Conservation (phyloP, 2,797 vertebrate species). For the Galaxias olidus region DNA sequence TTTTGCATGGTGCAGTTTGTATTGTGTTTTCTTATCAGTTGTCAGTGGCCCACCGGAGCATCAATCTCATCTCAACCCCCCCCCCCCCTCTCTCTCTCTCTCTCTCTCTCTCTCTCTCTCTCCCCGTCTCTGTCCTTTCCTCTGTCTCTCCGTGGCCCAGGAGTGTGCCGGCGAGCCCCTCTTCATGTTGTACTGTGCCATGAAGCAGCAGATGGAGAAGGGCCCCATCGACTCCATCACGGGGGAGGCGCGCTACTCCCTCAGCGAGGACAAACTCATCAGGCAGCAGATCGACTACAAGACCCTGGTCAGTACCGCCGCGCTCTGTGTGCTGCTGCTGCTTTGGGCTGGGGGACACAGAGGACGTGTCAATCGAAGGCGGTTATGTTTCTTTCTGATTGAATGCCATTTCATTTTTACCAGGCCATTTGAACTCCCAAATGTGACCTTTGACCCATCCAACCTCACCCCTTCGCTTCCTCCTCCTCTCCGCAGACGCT, state of each 20-base stretch:
- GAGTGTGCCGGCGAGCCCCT: conserved; percentile 74
- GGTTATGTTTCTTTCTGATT: too few species aligned
- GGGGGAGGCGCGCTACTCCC: conserved; percentile 95
- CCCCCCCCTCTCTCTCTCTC: too few species aligned
- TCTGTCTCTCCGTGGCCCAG: conserved; percentile 27
- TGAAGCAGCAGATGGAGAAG: conserved; percentile 99
- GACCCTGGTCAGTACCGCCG: conserved; percentile 85
- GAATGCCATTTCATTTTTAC: too few species aligned
- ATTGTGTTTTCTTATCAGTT: too few species aligned
- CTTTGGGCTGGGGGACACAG: too few species aligned
- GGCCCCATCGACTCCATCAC: conserved; percentile 98
- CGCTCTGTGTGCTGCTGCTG: too few species aligned
- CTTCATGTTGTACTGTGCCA: conserved; percentile 98
- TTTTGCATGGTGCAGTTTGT: too few species aligned
- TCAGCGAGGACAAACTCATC: conserved; percentile 98
- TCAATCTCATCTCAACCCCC: too few species aligned
- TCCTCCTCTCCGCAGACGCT: conserved; percentile 80
- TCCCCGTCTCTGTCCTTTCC: background rate
- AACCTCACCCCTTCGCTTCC: conserved; percentile 19
- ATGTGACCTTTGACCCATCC: background rate
- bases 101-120: too few species aligned
- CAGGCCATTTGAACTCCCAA: background rate
- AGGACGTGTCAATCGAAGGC: too few species aligned
- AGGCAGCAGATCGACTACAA: conserved; percentile 99
- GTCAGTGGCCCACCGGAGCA: too few species aligned